Base-by-base conservation (phyloP, 2,113 vertebrate genomes). In the Malurus alboscapulatus region DNA sequence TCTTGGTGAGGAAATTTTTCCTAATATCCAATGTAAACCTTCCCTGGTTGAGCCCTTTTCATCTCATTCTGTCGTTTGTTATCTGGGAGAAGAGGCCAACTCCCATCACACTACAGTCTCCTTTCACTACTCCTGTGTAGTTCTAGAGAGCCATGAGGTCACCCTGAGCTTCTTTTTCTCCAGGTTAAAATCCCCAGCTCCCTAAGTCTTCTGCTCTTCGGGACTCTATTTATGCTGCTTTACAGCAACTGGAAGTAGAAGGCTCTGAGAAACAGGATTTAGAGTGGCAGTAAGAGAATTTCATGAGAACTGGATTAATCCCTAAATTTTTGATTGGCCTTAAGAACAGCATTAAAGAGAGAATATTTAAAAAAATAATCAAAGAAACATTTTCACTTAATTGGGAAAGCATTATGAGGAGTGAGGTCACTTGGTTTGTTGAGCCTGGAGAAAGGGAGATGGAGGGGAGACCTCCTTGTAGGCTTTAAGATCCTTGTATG, bases 11-110 rank as follows among this genome's bases (percentile, higher is more conserved):
- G 19, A 47, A 47, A 10, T 22, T 68, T 59, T 68, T 68, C 40
- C 17, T 47, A 34, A 22, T 40, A 42, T 6, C 54, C 17, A 16
- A 0, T 61, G 24, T 81, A 29, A 59, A 53, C 22, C 15, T 72
- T 65, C 32, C 6, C 18, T 59, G 22, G 12, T 29, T 74, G 61
- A 25, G 45, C 24, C 19, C n/a, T 74, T 67, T 81, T 47, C 45
- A n/a, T 74, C 29, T 74, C n/a, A 18, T 59, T 58, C 13, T 81
- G 45, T 17, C 14, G 7, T 24, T 53, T 53, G 32, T 34, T 74
- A 14, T 6, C 2, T 4, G 16, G 15, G 22, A 58, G n/a, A 21
- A 74, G 61, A 25, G 38, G 14, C 26, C 0, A 0, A 44, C 17
- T 6, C 9, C 27, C 24, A 59, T 38, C 19, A 14, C 1, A 2